Conservation (phyloP, 37 sponge, comb jelly and placozoan species). For the Hormiphora californensis region DNA sequence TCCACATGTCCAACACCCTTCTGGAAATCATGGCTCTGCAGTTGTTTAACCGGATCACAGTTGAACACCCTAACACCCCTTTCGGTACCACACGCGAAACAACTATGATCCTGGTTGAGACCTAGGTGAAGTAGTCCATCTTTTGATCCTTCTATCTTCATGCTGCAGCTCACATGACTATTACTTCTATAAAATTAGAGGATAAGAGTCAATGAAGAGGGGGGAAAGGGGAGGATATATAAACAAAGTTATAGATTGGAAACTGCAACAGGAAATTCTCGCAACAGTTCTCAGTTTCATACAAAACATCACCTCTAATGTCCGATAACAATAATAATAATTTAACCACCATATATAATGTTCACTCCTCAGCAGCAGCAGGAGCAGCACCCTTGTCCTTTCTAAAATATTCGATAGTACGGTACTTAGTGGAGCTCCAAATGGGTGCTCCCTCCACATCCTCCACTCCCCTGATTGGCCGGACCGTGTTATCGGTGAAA, state of each 20-base stretch:
- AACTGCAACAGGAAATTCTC: not conserved
- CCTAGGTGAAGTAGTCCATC: constrained; percentile 34
- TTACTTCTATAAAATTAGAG: too few species aligned
- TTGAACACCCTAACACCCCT: constrained; percentile 23
- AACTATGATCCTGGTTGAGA: constrained; percentile 50
- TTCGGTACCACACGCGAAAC: constrained; percentile 43
- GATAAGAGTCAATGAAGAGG: too few species aligned
- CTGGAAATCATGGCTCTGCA: not conserved
- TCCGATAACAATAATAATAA: not conserved
- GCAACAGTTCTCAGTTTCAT: not conserved
- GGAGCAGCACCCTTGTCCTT: not conserved
- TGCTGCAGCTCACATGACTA: too few species aligned
- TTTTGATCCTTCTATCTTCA: not conserved
- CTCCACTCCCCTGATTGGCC: constrained; percentile 30
- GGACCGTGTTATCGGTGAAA: not conserved
- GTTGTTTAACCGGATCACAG: constrained; percentile 27
- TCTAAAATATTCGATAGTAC: not conserved
- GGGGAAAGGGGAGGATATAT: too few species aligned
- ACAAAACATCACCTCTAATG: not conserved
- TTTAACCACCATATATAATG: too few species aligned
- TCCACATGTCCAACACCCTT: constrained; percentile 50
- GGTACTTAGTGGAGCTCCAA: not conserved
- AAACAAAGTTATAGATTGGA: too few species aligned
- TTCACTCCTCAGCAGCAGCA: not conserved
- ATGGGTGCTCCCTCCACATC: constrained; percentile 53